Percentiles rank a stretch among this genome's conserved stretches.
phyloP scores from a whole-genome alignment of 2,797 vertebrate genomes.

The Melanotaenia parkinsoni region DNA sequence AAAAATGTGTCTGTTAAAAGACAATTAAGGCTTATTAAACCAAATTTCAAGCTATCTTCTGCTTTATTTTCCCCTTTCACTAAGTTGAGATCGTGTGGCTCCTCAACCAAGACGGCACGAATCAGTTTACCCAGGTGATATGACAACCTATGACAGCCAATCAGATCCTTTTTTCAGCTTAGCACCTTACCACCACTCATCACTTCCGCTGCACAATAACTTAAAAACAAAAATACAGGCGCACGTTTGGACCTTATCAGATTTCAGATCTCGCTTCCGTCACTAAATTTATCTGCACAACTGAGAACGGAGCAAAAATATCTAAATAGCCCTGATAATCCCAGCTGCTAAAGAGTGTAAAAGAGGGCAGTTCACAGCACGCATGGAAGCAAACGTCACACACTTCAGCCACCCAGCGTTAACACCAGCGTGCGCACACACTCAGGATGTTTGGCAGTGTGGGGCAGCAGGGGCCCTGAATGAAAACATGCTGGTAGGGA shows the following conservation, averaged over 20 bases:
- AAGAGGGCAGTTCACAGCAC: conserved; percentile 39
- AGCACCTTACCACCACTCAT: no score
- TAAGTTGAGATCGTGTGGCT: background rate
- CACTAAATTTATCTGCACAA: background rate
- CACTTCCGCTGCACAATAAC: no score
- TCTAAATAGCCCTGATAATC: conserved; percentile 46
- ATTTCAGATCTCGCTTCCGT: background rate
- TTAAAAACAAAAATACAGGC: background rate
- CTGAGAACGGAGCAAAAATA: conserved; percentile 26
- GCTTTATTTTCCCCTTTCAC: background rate
- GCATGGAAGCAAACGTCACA: conserved; percentile 44
- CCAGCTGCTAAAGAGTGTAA: conserved; percentile 10
- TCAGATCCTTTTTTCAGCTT: no score
- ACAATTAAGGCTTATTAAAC: no score
- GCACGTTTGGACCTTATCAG: background rate
- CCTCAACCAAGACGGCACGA: background rate
- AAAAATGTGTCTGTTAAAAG: no score
- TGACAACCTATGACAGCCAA: no score
- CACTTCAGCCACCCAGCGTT: conserved; percentile 4
- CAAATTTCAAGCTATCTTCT: no score
- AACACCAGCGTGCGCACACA: conserved; percentile 28
- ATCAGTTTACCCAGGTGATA: background rate
- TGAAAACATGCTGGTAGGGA: conserved; percentile 70
- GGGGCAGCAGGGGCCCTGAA: conserved; percentile 55
- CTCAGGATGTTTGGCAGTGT: conserved; percentile 62